Conservation (phyloP, 2,888 invertebrate genomes). For the Stenotaenia linearis region DNA sequence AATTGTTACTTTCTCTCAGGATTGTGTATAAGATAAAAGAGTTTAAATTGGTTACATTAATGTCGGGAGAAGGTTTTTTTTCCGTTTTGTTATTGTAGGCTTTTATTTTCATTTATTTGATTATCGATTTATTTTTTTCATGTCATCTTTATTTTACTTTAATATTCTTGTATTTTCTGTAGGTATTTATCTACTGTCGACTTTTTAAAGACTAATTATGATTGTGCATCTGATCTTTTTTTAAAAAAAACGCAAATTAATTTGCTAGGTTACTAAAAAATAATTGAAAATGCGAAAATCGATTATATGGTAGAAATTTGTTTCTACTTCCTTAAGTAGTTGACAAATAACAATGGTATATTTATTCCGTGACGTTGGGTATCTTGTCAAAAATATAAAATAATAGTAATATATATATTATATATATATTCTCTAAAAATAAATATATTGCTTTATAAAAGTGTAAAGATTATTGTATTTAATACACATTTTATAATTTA, state of each 20-base stretch:
- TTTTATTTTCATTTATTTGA: not conserved
- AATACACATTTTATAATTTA: not conserved
- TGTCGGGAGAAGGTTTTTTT: not conserved
- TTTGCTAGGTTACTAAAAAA: too few species aligned
- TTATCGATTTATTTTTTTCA: not conserved
- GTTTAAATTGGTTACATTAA: not conserved
- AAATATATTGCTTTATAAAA: conserved; percentile 33
- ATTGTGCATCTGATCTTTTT: not conserved
- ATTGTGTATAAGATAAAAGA: not conserved
- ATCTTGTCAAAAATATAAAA: conserved; percentile 28
- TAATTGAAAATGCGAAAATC: not conserved
- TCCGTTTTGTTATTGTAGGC: not conserved
- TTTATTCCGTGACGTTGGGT: conserved; percentile 33
- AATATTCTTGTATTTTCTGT: not conserved
- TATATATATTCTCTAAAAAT: conserved; percentile 33
- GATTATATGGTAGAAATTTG: not conserved
- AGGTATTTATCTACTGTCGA: conserved; percentile 1
- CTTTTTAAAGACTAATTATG: conserved; percentile 11
- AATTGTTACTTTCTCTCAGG: not conserved
- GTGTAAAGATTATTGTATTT: not conserved
- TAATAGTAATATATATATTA: conserved; percentile 29
- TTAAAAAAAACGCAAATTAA: not conserved
- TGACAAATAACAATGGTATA: conserved; percentile 28
- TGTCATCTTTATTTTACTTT: not conserved
- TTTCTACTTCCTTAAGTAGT: conserved; percentile 26